Evolutionary conservation across 2,113 vertebrate species (phyloP), one percentile per base, ranked within the genome.

Genomic region (Pluvialis apricaria): DNA sequence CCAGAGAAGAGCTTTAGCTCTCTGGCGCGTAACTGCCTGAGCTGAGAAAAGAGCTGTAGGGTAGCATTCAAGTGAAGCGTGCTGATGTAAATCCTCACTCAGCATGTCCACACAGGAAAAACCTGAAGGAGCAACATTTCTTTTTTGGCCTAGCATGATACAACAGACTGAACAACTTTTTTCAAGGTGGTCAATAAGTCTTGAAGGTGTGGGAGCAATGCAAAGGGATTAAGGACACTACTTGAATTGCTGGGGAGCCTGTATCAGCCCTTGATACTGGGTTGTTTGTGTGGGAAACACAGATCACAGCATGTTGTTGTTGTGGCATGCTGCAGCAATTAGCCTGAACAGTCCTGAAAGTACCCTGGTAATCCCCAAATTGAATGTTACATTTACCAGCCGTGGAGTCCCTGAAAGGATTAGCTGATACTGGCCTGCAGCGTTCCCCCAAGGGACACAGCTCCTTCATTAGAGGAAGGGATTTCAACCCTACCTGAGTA

Each of bases 351-450:
- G 88, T 95, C 81, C 94, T 72, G 71, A 52, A 76, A 92, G 66
- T 69, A 94, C 84, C 93, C 60, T 79, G 83, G 60, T 70, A 87
- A 92, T 85, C 83, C 93, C 88, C 88, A 96, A 42, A 93, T 28
- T 75, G 57, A 96, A 95, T 77, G 66, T 70, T 96, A 44, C 44
- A 25, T 90, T 91, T 88, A 83, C 88, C 96, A 97, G 92, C 83
- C 24, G 25, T 78, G 87, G 84, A 95, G 96, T 95, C 76, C 89
- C 86, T 95, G 92, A 90, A 97, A 95, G 73, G 78, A 96, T 96
- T 94, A 96, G 79, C 91, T 90, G 68, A 86, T 36, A 24, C 65
- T 52, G 86, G 82, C 76, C 93, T 89, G 65, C 75, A 95, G 60
- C 61, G 3, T 62, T 97, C 44, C 80, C 91, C 86, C 80, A 88